phyloP scores from a whole-genome alignment of 2,888 invertebrate genomes.

The Drosophila robusta region DNA sequence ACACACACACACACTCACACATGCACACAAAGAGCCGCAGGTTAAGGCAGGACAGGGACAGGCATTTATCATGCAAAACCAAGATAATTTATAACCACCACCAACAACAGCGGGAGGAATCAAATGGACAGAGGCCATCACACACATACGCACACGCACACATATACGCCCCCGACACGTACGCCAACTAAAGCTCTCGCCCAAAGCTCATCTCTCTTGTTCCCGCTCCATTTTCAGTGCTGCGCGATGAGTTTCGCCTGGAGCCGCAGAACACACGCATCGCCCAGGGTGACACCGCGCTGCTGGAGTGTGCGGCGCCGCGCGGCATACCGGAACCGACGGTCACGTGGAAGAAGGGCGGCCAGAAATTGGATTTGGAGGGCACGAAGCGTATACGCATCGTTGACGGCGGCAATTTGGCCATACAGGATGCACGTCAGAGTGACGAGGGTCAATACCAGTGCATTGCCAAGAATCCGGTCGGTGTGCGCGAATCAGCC shows the following conservation, averaged over 20 bases:
- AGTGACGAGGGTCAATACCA: slow-evolving; percentile 93
- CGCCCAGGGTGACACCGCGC: slow-evolving; percentile 93
- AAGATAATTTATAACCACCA: slow-evolving; percentile 80
- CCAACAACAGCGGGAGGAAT: slow-evolving; percentile 28
- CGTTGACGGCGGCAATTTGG: slow-evolving; percentile 92
- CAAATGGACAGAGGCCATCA: slow-evolving; percentile 70
- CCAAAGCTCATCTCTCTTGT: slow-evolving; percentile 16
- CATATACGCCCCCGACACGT: background rate
- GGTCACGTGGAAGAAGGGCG: slow-evolving; percentile 95
- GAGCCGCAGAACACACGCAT: slow-evolving; percentile 93
- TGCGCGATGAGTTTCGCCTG: slow-evolving; percentile 94
- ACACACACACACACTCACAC: slow-evolving; percentile 33
- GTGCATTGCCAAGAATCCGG: slow-evolving; percentile 93
- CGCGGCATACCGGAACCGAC: slow-evolving; percentile 95
- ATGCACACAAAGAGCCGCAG: slow-evolving; percentile 27
- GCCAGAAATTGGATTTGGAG: slow-evolving; percentile 90
- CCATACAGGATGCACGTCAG: slow-evolving; percentile 91
- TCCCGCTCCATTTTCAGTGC: slow-evolving; percentile 86
- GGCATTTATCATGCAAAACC: slow-evolving; percentile 76
- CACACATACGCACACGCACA: slow-evolving; percentile 16
- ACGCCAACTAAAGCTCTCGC: slow-evolving; percentile 6
- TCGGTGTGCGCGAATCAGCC: slow-evolving; percentile 91
- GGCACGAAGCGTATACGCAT: slow-evolving; percentile 89
- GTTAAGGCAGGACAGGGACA: slow-evolving; percentile 64
- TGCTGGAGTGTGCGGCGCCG: slow-evolving; percentile 95